Base-by-base conservation (phyloP, 2,113 vertebrate species). In the Rana temporaria region DNA sequence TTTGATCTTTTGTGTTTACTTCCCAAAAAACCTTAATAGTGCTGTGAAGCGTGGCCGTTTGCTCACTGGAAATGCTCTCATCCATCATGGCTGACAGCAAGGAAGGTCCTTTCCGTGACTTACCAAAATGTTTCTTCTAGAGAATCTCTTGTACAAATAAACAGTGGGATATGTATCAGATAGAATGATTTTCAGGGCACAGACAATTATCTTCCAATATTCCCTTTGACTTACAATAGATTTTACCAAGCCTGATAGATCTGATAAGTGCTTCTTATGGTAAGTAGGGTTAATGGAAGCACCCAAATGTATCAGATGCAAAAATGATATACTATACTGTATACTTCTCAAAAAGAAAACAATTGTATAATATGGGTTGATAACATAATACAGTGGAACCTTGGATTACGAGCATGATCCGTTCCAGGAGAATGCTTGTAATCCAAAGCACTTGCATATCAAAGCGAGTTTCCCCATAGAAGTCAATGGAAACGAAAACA, bases 51-150 rank as follows among this genome's bases (percentile, higher is more conserved):
- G 64, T 67, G 53, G 71, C 71, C 53, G 59, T 82, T 74, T 66
- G 63, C 30, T 82, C 71, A 67, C 20, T 82, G 80, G n/a, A 82
- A 82, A 67, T 82, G 62, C 80, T 75, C 63, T 63, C 52, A 82
- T 82, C 80, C 71, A 82, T 82, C 80, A 82, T 55, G 42, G 71
- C 60, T 75, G 80, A 82, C 80, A 82, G 71, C 62, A 30, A 59
- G 63, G 80, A 82, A 82, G 80, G 71, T 82, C 71, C 52, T 82
- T 64, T 75, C 52, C 19, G 62, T 82, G 80, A 75, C 70, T 82
- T 82, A 75, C 71, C 80, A 56, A 75, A 82, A 82, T 82, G 71
- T 75, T 67, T 75, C 80, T 82, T 38, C 80, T 55, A 32, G 9
- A 68, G 60, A 75, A 55, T 82, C 8, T 82, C 60, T 82, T 38